Conservation (phyloP, 2,888 invertebrate species). For the Drosophila yooni region DNA sequence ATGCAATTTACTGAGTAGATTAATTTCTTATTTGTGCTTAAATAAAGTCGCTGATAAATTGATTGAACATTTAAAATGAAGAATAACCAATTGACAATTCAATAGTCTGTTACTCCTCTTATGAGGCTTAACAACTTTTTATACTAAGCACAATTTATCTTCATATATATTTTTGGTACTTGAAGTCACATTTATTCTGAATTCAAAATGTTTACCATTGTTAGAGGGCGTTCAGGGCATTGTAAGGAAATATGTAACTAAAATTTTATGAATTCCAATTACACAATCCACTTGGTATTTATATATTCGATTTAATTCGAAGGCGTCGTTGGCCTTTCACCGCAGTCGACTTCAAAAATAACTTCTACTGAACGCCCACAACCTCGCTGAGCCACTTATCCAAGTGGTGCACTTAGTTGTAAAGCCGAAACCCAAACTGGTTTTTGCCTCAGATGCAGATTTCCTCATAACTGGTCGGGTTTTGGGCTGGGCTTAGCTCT, state of each 20-base stretch:
- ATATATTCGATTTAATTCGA: slow-evolving; percentile 9
- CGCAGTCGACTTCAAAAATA: slow-evolving; percentile 47
- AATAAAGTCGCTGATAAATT: not conserved
- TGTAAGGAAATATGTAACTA: not conserved
- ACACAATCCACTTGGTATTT: slow-evolving; percentile 17
- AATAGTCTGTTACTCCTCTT: not conserved
- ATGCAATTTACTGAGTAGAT: not conserved
- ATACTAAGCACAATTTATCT: not conserved
- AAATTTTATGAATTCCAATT: not conserved
- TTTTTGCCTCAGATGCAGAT: slow-evolving; percentile 60
- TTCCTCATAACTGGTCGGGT: slow-evolving; percentile 62
- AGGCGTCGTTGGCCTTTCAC: slow-evolving; percentile 42
- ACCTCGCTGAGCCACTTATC: slow-evolving; percentile 35
- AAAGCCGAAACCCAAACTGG: slow-evolving; percentile 61
- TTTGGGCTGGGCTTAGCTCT: slow-evolving; percentile 43
- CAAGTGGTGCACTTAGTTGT: slow-evolving; percentile 45
- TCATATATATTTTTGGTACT: not conserved
- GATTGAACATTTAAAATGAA: not conserved
- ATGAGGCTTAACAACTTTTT: not conserved
- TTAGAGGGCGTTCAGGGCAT: not conserved
- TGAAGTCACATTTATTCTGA: not conserved
- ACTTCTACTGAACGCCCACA: slow-evolving; percentile 53
- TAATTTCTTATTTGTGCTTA: not conserved
- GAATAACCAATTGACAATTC: not conserved
- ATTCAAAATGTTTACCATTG: not conserved